These are phyloP conservation scores for Tricholauxania praeusta DNA, from an alignment of 2,888 invertebrate species.

Conservation along the genomic window DNA sequence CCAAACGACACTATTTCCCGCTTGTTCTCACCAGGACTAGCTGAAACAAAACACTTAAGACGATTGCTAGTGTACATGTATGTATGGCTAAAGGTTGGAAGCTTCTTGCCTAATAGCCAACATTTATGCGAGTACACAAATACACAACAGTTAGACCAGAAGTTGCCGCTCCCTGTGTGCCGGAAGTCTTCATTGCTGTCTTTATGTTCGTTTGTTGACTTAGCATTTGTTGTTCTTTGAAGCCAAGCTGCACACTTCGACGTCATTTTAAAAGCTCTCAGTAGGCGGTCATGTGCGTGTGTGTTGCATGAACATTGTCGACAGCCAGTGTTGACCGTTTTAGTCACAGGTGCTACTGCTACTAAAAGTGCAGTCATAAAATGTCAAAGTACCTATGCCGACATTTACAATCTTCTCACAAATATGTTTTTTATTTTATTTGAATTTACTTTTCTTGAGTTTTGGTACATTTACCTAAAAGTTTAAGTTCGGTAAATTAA, in stretches of 20 bases:
- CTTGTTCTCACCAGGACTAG: too few relatives aligned
- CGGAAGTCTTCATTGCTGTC: background rate
- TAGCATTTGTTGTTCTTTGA: slow-evolving; percentile 8
- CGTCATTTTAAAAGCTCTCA: slow-evolving; percentile 44
- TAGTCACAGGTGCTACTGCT: slow-evolving; percentile 37
- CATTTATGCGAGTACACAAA: slow-evolving; percentile 7
- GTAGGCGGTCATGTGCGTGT: slow-evolving; percentile 15
- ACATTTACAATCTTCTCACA: slow-evolving; percentile 15
- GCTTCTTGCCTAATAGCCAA: slow-evolving; percentile 15
- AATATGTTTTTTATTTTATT: too few relatives aligned
- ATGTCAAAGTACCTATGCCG: slow-evolving; percentile 20
- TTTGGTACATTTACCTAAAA: too few relatives aligned
- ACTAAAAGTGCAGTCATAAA: slow-evolving; percentile 25
- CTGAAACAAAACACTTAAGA: slow-evolving; percentile 13
- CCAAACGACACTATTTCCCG: background rate
- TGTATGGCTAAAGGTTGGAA: too few relatives aligned
- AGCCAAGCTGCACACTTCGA: slow-evolving; percentile 35
- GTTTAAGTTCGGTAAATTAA: too few relatives aligned
- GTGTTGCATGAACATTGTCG: slow-evolving; percentile 21
- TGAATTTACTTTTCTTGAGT: too few relatives aligned
- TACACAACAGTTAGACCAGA: too few relatives aligned
- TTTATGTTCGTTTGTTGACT: slow-evolving; percentile 9
- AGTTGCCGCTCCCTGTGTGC: background rate
- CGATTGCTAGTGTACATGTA: background rate
- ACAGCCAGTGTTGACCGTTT: slow-evolving; percentile 21